A percentile compares a stretch with the other conserved stretches of the same genome.
phyloP scores from a whole-genome alignment of 2,888 invertebrate species.

The Tenthredo distinguenda region DNA sequence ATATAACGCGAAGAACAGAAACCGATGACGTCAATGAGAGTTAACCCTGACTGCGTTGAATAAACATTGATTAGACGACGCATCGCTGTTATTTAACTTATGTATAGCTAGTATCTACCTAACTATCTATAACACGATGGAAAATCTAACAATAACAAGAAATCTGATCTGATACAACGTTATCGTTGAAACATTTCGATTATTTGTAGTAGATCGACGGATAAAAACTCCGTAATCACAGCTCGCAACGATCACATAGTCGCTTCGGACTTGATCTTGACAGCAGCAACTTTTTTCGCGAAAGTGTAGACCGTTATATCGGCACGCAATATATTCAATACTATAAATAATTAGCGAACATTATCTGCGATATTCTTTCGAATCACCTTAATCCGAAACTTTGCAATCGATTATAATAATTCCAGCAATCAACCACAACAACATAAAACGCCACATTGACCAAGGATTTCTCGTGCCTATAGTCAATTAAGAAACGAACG shows the following conservation, averaged over 20 bases:
- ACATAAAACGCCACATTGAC: background rate
- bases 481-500: background rate
- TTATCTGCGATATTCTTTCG: background rate
- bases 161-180: slow-evolving; percentile 35
- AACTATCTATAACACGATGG: background rate
- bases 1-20: background rate
- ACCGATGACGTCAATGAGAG: slow-evolving; percentile 41
- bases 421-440: background rate
- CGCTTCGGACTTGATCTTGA: slow-evolving; percentile 17
- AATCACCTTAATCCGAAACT: background rate
- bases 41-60: slow-evolving; percentile 44
- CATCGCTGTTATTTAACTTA: slow-evolving; percentile 39
- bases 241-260: background rate
- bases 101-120: background rate
- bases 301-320: background rate
- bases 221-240: slow-evolving; percentile 24
- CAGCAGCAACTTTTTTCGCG: background rate
- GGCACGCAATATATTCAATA: background rate
- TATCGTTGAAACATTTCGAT: slow-evolving; percentile 29
- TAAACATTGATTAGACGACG: slow-evolving; percentile 45
- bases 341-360: background rate
- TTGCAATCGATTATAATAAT: slow-evolving; percentile 5
- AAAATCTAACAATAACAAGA: slow-evolving; percentile 34
- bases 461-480: background rate
- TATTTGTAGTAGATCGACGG: slow-evolving; percentile 38